A percentile compares a stretch with the other conserved stretches of the same genome.
Conservation (phyloP, 2,113 vertebrate species). For the Orycteropus afer region DNA sequence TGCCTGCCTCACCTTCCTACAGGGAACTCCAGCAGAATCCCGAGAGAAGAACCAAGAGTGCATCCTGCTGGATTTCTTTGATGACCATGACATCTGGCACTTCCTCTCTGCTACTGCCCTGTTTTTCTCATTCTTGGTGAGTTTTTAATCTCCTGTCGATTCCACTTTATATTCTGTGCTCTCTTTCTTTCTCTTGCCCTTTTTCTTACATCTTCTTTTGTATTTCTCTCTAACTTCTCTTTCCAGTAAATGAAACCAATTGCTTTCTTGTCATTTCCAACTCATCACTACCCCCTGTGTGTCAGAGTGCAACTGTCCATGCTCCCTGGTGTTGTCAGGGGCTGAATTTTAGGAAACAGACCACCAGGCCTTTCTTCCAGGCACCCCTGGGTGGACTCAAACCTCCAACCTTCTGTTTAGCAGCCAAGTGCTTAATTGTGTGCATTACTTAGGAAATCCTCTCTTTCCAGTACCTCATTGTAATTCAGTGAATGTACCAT, state of each 20-base stretch:
- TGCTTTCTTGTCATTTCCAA: neutral
- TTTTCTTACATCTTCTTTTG: neutral
- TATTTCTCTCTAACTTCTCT: neutral
- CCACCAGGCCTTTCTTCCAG: neutral
- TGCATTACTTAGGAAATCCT: neutral
- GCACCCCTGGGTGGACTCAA: neutral
- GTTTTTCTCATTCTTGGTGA: slow-evolving; percentile 92
- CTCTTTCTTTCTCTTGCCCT: neutral
- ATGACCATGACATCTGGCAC: slow-evolving; percentile 91
- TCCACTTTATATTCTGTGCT: neutral
- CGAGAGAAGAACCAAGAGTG: slow-evolving; percentile 88
- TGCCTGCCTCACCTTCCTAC: neutral
- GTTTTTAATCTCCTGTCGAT: slow-evolving; percentile 46
- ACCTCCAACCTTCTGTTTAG: neutral
- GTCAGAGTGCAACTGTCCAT: neutral
- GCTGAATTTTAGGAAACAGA: neutral
- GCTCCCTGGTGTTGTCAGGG: neutral
- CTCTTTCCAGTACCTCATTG: neutral
- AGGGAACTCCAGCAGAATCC: slow-evolving; percentile 89
- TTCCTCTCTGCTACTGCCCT: slow-evolving; percentile 89
- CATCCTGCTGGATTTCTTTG: slow-evolving; percentile 88
- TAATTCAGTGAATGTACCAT: neutral
- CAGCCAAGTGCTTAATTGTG: neutral
- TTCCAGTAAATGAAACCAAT: neutral
- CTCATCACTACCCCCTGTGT: neutral